Percentiles rank a stretch among this genome's conserved stretches.
phyloP scores from a whole-genome alignment of 2,797 vertebrate species.

The Chaunax sp. region DNA sequence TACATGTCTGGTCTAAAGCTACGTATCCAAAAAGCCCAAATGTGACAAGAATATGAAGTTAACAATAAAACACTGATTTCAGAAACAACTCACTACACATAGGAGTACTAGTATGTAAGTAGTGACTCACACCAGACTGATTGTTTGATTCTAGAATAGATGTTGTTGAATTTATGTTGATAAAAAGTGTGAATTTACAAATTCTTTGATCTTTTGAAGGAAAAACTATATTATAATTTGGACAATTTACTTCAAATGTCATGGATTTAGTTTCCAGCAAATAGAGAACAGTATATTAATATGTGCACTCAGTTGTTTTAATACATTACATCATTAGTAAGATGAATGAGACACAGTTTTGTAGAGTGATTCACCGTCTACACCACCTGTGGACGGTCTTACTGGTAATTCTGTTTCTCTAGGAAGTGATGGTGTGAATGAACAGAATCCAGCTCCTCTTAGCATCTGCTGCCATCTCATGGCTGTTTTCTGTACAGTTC shows the following conservation, averaged over 20 bases:
- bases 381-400: slow-evolving; percentile 7
- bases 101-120: neutral
- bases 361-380: neutral
- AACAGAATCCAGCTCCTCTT: slow-evolving; percentile 22
- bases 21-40: neutral
- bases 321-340: too few relatives aligned
- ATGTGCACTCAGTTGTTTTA: slow-evolving; percentile 25
- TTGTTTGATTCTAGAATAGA: neutral
- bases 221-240: slow-evolving; percentile 21
- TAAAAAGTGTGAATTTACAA: slow-evolving; percentile 1
- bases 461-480: slow-evolving; percentile 77
- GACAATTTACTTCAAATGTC: slow-evolving; percentile 23
- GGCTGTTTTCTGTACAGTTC: slow-evolving; percentile 41
- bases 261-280: slow-evolving; percentile 6
- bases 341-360: too few relatives aligned
- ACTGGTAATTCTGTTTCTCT: neutral
- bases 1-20: neutral
- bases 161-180: neutral
- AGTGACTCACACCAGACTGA: neutral
- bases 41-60: neutral
- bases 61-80: neutral
- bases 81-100: neutral
- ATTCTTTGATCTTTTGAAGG: slow-evolving; percentile 6
- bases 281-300: slow-evolving; percentile 3
- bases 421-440: neutral